Conservation (phyloP, 2,113 vertebrate species). For the Dipodomys spectabilis region DNA sequence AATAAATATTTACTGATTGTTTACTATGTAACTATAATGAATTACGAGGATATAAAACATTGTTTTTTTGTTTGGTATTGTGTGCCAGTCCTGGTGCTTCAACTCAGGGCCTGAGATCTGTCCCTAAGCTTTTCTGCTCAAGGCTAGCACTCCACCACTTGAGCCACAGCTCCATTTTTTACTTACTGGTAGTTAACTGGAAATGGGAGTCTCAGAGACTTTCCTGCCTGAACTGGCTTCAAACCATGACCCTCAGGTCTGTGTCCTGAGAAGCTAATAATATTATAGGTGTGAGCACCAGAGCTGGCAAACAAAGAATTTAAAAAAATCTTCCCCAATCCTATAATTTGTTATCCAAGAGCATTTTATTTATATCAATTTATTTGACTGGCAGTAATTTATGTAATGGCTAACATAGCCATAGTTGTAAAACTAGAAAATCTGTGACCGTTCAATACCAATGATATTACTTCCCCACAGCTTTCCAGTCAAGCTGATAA, state of each 20-base stretch:
- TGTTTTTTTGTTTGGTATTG: too few species aligned
- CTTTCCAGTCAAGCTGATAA: not conserved
- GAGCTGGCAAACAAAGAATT: not conserved
- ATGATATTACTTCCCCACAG: not conserved
- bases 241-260: too few species aligned
- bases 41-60: not conserved
- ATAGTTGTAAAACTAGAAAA: constrained; percentile 47
- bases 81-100: too few species aligned
- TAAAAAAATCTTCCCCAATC: constrained; percentile 14
- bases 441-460: not conserved
- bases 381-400: not conserved
- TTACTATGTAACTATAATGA: not conserved
- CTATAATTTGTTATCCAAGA: not conserved
- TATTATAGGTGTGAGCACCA: too few species aligned
- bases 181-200: too few species aligned
- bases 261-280: too few species aligned
- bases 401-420: not conserved
- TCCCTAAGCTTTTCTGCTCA: too few species aligned
- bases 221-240: too few species aligned
- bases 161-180: too few species aligned
- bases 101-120: too few species aligned
- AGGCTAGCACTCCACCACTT: not conserved
- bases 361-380: not conserved
- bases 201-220: too few species aligned
- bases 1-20: not conserved